Evolutionary conservation across 2,113 vertebrate genomes (phyloP).

Genomic region (Gymnarchus niloticus): DNA sequence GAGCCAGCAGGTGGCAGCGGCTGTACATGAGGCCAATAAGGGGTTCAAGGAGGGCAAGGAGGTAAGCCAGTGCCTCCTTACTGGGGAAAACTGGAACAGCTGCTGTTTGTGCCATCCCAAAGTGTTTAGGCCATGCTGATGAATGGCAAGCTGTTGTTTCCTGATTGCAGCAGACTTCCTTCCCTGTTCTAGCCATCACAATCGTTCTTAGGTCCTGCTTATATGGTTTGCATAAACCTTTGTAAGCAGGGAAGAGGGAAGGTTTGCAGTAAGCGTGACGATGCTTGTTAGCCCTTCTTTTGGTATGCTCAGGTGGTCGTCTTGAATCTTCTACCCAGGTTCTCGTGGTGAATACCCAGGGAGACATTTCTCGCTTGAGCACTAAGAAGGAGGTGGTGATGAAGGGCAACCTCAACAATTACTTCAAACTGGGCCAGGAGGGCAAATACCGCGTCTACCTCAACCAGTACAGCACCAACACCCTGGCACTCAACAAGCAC

Average conservation of each 20-base stretch:
- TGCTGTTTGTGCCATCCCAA: background rate
- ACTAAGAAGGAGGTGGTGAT: slow-evolving; percentile 73
- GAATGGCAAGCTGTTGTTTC: background rate
- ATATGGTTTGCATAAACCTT: background rate
- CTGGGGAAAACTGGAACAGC: background rate
- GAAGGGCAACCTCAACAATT: slow-evolving; percentile 75
- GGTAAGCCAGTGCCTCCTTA: slow-evolving; percentile 51
- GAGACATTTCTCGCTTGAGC: slow-evolving; percentile 70
- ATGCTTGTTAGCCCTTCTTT: background rate
- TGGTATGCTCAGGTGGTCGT: background rate
- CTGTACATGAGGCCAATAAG: slow-evolving; percentile 74
- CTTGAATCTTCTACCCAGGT: slow-evolving; percentile 51
- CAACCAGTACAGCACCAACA: slow-evolving; percentile 94
- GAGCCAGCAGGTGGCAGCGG: slow-evolving; percentile 74
- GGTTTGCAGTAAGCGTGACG: background rate
- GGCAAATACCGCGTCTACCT: slow-evolving; percentile 97
- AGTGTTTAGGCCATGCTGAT: background rate
- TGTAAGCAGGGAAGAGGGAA: too few relatives aligned
- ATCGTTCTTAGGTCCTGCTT: background rate
- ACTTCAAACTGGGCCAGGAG: slow-evolving; percentile 90
- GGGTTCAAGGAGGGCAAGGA: slow-evolving; percentile 79
- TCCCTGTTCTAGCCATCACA: background rate
- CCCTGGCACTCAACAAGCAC: slow-evolving; percentile 93
- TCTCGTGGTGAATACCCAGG: slow-evolving; percentile 74
- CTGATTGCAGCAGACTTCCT: background rate